A percentile compares a stretch with the other conserved stretches of the same genome.
phyloP scores from a whole-genome alignment of 1,140 invertebrate genomes.

The Tetramorium alpestre region DNA sequence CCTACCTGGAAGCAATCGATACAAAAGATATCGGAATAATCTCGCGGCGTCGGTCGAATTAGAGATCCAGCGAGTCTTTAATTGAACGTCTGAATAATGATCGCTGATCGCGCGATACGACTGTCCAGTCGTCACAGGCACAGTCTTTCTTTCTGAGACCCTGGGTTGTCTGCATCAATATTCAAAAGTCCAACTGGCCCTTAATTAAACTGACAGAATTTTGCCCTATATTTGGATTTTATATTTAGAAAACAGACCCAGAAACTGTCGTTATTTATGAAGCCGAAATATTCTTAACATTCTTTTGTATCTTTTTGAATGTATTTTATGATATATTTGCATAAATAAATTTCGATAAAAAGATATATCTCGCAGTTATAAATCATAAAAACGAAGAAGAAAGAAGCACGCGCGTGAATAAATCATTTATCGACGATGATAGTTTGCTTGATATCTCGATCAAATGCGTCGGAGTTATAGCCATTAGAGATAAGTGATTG shows the following conservation, averaged over 20 bases:
- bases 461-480: constrained; percentile 36
- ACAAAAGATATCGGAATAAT: constrained; percentile 83
- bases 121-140: constrained; percentile 64
- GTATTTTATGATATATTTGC: not conserved
- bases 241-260: not conserved
- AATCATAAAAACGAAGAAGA: not conserved
- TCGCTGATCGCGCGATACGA: constrained; percentile 81
- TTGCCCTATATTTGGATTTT: not conserved
- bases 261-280: not conserved
- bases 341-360: not conserved
- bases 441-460: constrained; percentile 52
- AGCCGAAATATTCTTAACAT: not conserved
- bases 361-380: not conserved
- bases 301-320: not conserved
- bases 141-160: constrained; percentile 41
- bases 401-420: not conserved
- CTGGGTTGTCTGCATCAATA: constrained; percentile 9
- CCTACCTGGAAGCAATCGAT: constrained; percentile 83
- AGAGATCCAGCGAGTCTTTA: constrained; percentile 83
- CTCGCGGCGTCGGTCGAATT: constrained; percentile 81
- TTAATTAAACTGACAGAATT: constrained; percentile 39
- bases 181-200: constrained; percentile 21
- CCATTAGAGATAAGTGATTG: constrained; percentile 35
- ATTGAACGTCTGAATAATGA: constrained; percentile 85
- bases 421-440: constrained; percentile 61